Percentiles rank a stretch among this genome's conserved stretches.
Conservation (phyloP, 1,140 invertebrate genomes). For the Papilio machaon region DNA sequence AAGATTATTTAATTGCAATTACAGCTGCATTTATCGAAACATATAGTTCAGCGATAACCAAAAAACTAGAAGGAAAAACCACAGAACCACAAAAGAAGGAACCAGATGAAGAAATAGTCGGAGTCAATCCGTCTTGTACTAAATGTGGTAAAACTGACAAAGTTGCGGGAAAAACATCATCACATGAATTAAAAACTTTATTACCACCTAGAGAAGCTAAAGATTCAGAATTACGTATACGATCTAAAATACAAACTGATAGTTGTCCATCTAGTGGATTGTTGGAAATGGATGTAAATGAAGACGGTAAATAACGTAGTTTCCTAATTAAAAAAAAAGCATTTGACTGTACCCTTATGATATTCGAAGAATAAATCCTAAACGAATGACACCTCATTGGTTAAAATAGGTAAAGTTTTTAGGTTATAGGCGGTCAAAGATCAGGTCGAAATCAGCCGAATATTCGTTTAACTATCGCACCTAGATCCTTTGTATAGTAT, state of each 20-base stretch:
- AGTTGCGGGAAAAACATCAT: background rate
- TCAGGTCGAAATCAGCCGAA: no score
- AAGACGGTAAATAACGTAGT: background rate
- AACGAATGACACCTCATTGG: no score
- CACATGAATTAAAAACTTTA: conserved; percentile 4
- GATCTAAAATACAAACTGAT: background rate
- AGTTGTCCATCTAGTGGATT: background rate
- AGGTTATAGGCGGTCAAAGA: no score
- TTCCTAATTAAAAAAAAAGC: no score
- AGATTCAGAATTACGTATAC: conserved; percentile 1
- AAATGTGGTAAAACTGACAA: conserved; percentile 4
- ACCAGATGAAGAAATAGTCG: background rate
- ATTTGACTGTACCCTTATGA: no score
- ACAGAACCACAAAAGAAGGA: background rate
- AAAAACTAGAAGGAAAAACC: background rate
- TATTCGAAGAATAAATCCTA: no score
- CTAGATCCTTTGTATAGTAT: no score
- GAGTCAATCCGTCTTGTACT: background rate
- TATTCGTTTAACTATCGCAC: no score
- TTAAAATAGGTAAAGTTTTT: no score
- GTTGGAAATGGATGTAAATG: conserved; percentile 6
- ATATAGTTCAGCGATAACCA: background rate
- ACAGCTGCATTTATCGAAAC: conserved; percentile 21
- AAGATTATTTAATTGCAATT: background rate
- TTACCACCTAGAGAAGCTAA: background rate